Base-by-base conservation (phyloP, 2,888 invertebrate species). In the Hyalella azteca region DNA sequence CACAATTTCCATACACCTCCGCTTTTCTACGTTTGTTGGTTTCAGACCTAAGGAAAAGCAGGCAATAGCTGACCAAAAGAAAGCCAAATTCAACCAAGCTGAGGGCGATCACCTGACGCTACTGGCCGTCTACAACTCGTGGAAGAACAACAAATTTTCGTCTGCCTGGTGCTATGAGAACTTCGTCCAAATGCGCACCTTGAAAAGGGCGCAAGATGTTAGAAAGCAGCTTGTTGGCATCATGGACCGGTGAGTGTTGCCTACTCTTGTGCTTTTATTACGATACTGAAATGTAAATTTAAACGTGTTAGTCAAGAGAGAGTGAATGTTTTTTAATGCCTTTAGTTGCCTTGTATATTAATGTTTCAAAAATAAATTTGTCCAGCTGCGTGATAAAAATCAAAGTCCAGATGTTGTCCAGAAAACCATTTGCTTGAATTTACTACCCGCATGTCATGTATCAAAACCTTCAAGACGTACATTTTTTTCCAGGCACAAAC, bases 161-260 rank as follows among this genome's bases (percentile, higher is more conserved):
- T 97, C 96, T 88, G 96, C 97, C 0, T 99, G 99, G 99, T 99
- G 99, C 88, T 98, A 97, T 87, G 98, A 99, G 88, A 99, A 99
- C 90, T 99, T 99, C 87, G 96, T 99, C 3, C 98, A 99, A 90
- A 96, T 97, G 45, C 90, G 98, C 32, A 98, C 98, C 0, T 89
- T 99, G 81, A 99, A 99, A 88, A 91, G 98, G 29, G 97, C 98
- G 0, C 97, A 98, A 89, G 98, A 99, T 89, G 97, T 99, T 0
- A 91, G 99, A 59, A 99, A 99, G 88, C 99, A 99, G 88, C 89
- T 99, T 87, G 89, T 99, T 39, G 97, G 97, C 0, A 98, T 98
- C 83, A 98, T 98, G 98, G 98, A 98, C 88, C 92, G 84, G 84
- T 84, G 73, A 94, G 93, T 93, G 87, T 86, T 87, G 73, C 9